Evolutionary conservation across 30 jellyfish, hydroid and myxozoan species (phyloP).

Genomic region (Aurelia aurita complex sp. Pacific): DNA sequence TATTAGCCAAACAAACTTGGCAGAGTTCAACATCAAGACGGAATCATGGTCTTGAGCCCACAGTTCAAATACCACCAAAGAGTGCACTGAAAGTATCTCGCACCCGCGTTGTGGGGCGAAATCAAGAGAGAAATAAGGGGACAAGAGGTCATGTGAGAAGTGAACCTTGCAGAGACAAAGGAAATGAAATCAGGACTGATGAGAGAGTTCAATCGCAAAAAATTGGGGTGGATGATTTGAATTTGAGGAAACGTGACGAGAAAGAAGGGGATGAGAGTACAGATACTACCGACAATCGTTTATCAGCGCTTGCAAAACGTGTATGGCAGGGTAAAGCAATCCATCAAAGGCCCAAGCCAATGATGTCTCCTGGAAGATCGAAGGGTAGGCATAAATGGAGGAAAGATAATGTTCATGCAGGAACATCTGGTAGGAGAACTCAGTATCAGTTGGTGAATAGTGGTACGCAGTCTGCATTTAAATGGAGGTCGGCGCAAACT

Average conservation of each 20-base stretch:
- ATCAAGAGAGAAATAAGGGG: no score
- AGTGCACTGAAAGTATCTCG: no score
- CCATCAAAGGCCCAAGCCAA: neutral
- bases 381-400: neutral
- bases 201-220: neutral
- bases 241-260: neutral
- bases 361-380: neutral
- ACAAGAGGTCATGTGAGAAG: no score
- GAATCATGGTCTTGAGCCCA: no score
- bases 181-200: no score
- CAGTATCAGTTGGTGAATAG: neutral
- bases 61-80: no score
- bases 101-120: no score
- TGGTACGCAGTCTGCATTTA: neutral
- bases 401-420: neutral
- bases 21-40: neutral
- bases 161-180: no score
- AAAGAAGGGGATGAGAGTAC: neutral
- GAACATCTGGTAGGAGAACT: neutral
- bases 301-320: neutral
- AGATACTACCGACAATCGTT: neutral
- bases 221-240: neutral
- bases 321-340: neutral
- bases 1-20: constrained; percentile 34
- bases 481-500: constrained; percentile 5